These are phyloP conservation scores for Varanus komodoensis DNA, from an alignment of 2,113 vertebrate species.

Conservation along the genomic window DNA sequence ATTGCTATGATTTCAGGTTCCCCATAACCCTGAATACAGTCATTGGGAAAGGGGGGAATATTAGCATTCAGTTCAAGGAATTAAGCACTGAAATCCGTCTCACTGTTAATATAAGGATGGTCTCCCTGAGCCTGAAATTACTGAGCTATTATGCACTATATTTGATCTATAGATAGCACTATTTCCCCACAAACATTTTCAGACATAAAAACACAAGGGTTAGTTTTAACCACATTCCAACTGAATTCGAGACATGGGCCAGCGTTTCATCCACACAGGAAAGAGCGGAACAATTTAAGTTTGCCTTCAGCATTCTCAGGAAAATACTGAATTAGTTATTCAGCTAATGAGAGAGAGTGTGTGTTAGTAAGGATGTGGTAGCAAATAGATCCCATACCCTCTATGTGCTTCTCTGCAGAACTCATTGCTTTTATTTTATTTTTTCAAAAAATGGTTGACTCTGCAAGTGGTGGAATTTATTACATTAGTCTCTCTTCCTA, in stretches of 20 bases:
- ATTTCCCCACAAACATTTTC: neutral
- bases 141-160: neutral
- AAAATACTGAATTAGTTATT: neutral
- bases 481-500: conserved; percentile 21
- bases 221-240: neutral
- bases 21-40: neutral
- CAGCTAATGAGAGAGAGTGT: too few relatives aligned
- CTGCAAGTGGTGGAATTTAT: neutral
- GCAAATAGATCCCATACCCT: neutral
- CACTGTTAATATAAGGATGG: neutral
- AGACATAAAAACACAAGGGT: too few relatives aligned
- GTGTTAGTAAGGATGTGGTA: neutral
- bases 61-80: neutral
- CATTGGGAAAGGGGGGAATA: neutral
- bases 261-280: accelerated
- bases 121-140: neutral
- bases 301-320: accelerated
- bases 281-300: neutral
- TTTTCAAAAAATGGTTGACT: neutral
- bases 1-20: conserved; percentile 6
- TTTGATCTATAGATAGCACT: neutral
- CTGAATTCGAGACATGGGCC: neutral
- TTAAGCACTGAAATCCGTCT: neutral
- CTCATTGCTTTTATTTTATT: neutral
- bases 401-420: conserved; percentile 12